These are phyloP conservation scores for Aramus guarauna DNA, from an alignment of 2,113 vertebrate species.

Conservation along the genomic window DNA sequence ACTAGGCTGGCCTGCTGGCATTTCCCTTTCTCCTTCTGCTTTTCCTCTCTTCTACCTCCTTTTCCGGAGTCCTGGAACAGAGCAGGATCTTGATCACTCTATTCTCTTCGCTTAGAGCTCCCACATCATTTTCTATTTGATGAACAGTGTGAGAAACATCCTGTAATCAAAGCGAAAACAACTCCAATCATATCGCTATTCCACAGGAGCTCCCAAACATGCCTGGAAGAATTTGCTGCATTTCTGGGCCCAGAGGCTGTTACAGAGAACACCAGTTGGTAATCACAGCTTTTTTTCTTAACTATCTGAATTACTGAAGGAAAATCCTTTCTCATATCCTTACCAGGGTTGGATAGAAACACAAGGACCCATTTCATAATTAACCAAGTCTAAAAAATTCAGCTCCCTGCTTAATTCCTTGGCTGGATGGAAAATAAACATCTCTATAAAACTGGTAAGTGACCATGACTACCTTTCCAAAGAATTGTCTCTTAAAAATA, in stretches of 20 bases:
- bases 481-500: background rate
- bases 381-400: background rate
- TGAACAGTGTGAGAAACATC: background rate
- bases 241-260: background rate
- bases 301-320: background rate
- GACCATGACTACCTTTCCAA: background rate
- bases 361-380: background rate
- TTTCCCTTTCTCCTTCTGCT: background rate
- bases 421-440: background rate
- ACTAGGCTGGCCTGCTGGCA: background rate
- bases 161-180: slow-evolving; percentile 1
- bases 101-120: background rate
- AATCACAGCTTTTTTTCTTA: background rate
- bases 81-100: background rate
- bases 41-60: background rate
- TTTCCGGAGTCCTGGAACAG: background rate
- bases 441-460: background rate
- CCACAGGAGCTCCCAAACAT: background rate
- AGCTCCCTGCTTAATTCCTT: background rate
- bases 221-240: background rate
- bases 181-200: background rate
- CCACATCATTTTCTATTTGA: background rate
- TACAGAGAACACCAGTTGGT: background rate
- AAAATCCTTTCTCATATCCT: background rate
- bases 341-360: background rate